Percentiles rank a stretch among this genome's conserved stretches.
Conservation (phyloP, 2,888 invertebrate genomes). For the Criorhina ranunculi region DNA sequence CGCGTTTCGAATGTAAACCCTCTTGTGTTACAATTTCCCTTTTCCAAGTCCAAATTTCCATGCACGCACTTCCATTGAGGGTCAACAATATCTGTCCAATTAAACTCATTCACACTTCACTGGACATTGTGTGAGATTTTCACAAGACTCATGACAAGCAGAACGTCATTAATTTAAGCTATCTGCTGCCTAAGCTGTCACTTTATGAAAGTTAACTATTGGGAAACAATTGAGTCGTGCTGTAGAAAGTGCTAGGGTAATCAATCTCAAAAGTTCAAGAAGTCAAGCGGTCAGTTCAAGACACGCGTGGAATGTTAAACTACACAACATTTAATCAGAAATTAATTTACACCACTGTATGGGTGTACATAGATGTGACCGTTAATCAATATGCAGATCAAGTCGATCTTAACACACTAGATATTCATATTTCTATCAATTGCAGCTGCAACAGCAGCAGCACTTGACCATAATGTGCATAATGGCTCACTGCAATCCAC, state of each 20-base stretch:
- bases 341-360: slow-evolving; percentile 2
- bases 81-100: not conserved
- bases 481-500: not conserved
- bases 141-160: not conserved
- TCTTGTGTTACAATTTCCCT: not conserved
- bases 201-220: slow-evolving; percentile 1
- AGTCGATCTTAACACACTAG: slow-evolving; percentile 15
- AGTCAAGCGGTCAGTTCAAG: slow-evolving; percentile 26
- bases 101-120: not conserved
- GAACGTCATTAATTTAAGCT: slow-evolving; percentile 4
- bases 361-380: slow-evolving; percentile 44
- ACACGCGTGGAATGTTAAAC: slow-evolving; percentile 1
- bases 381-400: slow-evolving; percentile 64
- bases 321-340: slow-evolving; percentile 5
- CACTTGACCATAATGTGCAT: slow-evolving; percentile 52
- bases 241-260: slow-evolving; percentile 10
- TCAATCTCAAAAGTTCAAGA: slow-evolving; percentile 11
- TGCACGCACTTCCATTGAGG: not conserved
- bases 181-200: not conserved
- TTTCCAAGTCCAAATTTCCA: not conserved
- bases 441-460: slow-evolving; percentile 43
- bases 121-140: not conserved
- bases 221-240: no score
- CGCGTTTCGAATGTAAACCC: no score
- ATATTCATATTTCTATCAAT: slow-evolving; percentile 43